Percentiles rank a stretch among this genome's conserved stretches.
phyloP scores from a whole-genome alignment of 1,140 invertebrate species.

The Ruditapes philippinarum region DNA sequence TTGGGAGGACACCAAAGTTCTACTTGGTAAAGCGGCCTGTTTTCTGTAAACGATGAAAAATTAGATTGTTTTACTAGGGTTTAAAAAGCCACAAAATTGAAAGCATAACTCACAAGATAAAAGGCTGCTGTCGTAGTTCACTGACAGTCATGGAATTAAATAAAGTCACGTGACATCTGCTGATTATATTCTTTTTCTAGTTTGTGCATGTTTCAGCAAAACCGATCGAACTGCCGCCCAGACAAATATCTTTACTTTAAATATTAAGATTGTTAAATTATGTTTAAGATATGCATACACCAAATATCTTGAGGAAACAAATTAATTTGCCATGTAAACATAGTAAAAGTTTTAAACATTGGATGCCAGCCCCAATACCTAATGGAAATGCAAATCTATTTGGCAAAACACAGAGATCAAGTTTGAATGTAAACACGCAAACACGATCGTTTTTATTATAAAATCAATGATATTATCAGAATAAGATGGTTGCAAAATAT shows the following conservation, averaged over 20 bases:
- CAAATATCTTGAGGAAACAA: conserved; percentile 61
- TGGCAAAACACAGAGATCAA: conserved; percentile 57
- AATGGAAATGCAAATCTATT: conserved; percentile 68
- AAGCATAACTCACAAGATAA: conserved; percentile 60
- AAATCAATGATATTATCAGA: conserved; percentile 57
- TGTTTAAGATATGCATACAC: conserved; percentile 62
- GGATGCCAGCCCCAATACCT: conserved; percentile 40
- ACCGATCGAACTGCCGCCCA: conserved; percentile 58
- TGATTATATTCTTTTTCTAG: conserved; percentile 26
- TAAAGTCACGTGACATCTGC: background rate
- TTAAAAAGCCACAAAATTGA: conserved; percentile 58
- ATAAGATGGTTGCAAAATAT: conserved; percentile 42
- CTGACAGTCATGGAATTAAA: conserved; percentile 11
- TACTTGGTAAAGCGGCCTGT: conserved; percentile 58
- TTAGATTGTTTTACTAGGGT: conserved; percentile 56
- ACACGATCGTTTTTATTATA: conserved; percentile 52
- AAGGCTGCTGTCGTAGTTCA: background rate
- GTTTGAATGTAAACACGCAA: conserved; percentile 62
- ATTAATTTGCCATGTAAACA: conserved; percentile 67
- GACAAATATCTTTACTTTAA: conserved; percentile 63
- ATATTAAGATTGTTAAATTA: conserved; percentile 57
- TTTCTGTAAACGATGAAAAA: conserved; percentile 63
- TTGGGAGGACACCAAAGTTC: conserved; percentile 56
- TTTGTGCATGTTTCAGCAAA: conserved; percentile 54
- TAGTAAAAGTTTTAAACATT: conserved; percentile 66